phyloP scores from a whole-genome alignment of 2,888 invertebrate genomes.

The Ennomos fuscantarius region DNA sequence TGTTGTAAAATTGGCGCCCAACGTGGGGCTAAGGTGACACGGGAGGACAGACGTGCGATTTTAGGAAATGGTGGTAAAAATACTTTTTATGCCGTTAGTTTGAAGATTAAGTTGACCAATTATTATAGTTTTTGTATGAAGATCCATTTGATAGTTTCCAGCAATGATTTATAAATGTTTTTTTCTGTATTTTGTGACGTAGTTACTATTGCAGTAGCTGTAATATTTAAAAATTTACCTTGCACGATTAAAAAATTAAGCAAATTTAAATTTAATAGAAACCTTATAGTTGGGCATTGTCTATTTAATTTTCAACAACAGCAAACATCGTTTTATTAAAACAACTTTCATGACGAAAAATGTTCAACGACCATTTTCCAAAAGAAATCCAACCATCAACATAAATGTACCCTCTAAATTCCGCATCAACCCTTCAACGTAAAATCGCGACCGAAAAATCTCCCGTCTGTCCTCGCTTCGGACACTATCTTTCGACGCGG shows the following conservation, averaged over 20 bases:
- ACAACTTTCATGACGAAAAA: too few relatives aligned
- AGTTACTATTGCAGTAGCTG: too few relatives aligned
- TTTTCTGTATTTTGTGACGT: too few relatives aligned
- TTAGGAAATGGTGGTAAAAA: not conserved
- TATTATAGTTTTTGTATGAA: too few relatives aligned
- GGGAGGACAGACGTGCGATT: constrained; percentile 16
- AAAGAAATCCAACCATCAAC: not conserved
- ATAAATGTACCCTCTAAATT: constrained; percentile 29
- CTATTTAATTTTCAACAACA: too few relatives aligned
- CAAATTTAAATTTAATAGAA: too few relatives aligned
- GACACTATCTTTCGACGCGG: constrained; percentile 67
- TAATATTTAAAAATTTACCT: not conserved
- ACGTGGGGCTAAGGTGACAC: constrained; percentile 21
- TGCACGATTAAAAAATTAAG: too few relatives aligned
- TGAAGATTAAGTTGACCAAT: not conserved
- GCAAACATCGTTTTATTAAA: not conserved
- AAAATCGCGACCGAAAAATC: constrained; percentile 32
- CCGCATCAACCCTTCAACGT: constrained; percentile 32
- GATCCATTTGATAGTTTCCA: too few relatives aligned
- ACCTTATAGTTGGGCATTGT: too few relatives aligned
- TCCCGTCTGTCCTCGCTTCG: constrained; percentile 38
- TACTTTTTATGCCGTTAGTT: not conserved
- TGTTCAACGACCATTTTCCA: not conserved
- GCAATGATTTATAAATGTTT: too few relatives aligned
- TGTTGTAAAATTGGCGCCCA: constrained; percentile 33